These are phyloP conservation scores for Rhyacophila evoluta DNA, from an alignment of 2,888 invertebrate genomes.

Conservation along the genomic window DNA sequence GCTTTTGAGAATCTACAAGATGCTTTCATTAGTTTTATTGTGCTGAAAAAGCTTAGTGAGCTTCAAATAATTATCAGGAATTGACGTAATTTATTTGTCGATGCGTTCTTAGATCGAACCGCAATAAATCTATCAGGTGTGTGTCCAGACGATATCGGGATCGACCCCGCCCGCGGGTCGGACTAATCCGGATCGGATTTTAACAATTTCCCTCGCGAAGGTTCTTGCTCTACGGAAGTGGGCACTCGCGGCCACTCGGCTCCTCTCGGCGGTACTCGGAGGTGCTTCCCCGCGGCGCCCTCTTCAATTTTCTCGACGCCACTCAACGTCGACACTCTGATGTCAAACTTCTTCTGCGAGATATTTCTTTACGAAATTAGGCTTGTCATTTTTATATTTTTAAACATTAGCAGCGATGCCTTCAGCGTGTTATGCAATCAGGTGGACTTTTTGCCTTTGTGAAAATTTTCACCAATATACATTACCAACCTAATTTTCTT, in stretches of 20 bases:
- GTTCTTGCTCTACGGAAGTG: not conserved
- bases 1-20: too few species aligned
- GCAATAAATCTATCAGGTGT: not conserved
- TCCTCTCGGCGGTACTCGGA: conserved; percentile 8
- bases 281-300: not conserved
- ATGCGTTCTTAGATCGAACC: not conserved
- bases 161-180: conserved; percentile 23
- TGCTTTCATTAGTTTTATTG: too few species aligned
- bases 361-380: not conserved
- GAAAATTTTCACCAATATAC: too few species aligned
- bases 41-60: too few species aligned
- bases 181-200: conserved; percentile 35
- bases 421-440: not conserved
- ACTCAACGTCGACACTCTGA: not conserved
- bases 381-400: not conserved
- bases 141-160: conserved; percentile 23
- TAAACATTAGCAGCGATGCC: not conserved
- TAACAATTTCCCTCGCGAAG: conserved; percentile 15
- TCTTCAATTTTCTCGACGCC: conserved; percentile 25
- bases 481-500: too few species aligned
- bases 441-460: not conserved
- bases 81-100: not conserved
- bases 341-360: not conserved
- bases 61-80: too few species aligned
- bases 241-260: conserved; percentile 23